These are phyloP conservation scores for Plumapathes pennacea DNA, from an alignment of 92 coral and sea anemone genomes.

Conservation along the genomic window DNA sequence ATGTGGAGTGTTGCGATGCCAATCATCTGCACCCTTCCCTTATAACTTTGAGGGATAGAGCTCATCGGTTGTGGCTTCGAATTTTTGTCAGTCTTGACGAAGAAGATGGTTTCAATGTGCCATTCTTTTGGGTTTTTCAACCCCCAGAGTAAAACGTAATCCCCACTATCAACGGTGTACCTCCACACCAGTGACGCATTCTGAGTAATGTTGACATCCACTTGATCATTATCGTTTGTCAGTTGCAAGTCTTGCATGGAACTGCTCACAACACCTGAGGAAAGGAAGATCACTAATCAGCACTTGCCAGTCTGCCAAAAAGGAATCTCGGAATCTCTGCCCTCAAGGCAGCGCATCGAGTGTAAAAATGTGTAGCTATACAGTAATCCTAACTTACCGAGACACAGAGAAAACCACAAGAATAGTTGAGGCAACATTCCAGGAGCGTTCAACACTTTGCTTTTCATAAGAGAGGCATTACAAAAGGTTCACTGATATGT, in stretches of 20 bases:
- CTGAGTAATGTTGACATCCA: conserved; percentile 56
- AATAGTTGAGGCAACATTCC: too few species aligned
- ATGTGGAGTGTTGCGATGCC: conserved; percentile 57
- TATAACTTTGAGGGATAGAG: conserved; percentile 28
- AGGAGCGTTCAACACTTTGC: too few species aligned
- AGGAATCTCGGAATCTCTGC: too few species aligned
- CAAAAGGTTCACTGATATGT: too few species aligned
- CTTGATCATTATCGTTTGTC: conserved; percentile 27
- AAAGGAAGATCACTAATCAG: too few species aligned
- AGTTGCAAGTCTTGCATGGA: conserved; percentile 9
- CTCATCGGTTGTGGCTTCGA: conserved; percentile 7
- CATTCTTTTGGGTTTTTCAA: conserved; percentile 24
- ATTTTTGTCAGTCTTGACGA: conserved; percentile 16
- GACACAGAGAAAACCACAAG: too few species aligned
- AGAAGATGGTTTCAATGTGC: conserved; percentile 30
- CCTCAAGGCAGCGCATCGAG: too few species aligned
- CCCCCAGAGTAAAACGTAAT: conserved; percentile 54
- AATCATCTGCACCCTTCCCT: conserved; percentile 60
- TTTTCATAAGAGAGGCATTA: too few species aligned
- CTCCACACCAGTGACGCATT: conserved; percentile 67
- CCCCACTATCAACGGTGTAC: conserved; percentile 21
- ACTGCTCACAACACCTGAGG: too few species aligned
- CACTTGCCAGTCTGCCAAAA: too few species aligned
- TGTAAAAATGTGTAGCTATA: too few species aligned
- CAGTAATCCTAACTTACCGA: too few species aligned